phyloP scores from a whole-genome alignment of 64 coral and sea anemone species.

The Stylophora pistillata region DNA sequence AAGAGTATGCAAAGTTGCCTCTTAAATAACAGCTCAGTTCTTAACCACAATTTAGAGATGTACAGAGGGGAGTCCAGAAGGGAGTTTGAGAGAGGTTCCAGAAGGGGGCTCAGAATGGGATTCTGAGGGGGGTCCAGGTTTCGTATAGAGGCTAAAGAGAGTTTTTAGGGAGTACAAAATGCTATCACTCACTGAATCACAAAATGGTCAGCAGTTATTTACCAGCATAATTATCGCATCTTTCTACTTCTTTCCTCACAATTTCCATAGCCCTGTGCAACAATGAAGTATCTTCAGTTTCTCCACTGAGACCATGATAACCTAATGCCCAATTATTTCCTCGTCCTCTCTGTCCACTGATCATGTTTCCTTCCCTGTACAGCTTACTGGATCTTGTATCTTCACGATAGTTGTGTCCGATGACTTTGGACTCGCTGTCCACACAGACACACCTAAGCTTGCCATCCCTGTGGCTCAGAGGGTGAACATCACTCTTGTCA shows the following conservation, averaged over 20 bases:
- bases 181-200: no score
- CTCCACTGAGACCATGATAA: conserved; percentile 55
- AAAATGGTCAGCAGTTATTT: not conserved
- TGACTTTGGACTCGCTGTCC: conserved; percentile 87
- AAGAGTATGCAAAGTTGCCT: no score
- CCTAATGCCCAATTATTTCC: conserved; percentile 92
- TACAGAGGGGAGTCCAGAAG: no score
- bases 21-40: no score
- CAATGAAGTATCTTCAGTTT: conserved; percentile 69
- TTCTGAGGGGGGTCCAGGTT: no score
- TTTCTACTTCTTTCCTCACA: conserved; percentile 83
- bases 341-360: conserved; percentile 60
- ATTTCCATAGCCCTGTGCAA: conserved; percentile 67
- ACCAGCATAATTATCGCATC: conserved; percentile 90
- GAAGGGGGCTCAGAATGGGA: no score
- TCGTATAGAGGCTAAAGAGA: no score
- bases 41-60: no score
- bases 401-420: conserved; percentile 46
- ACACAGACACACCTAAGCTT: conserved; percentile 92
- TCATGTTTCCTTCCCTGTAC: conserved; percentile 73
- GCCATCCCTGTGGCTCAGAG: conserved; percentile 87
- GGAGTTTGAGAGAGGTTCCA: no score
- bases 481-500: conserved; percentile 72
- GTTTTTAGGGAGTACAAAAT: no score
- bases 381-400: conserved; percentile 28